Conservation (phyloP, 1,140 invertebrate genomes). For the Euglossa dilemma region DNA sequence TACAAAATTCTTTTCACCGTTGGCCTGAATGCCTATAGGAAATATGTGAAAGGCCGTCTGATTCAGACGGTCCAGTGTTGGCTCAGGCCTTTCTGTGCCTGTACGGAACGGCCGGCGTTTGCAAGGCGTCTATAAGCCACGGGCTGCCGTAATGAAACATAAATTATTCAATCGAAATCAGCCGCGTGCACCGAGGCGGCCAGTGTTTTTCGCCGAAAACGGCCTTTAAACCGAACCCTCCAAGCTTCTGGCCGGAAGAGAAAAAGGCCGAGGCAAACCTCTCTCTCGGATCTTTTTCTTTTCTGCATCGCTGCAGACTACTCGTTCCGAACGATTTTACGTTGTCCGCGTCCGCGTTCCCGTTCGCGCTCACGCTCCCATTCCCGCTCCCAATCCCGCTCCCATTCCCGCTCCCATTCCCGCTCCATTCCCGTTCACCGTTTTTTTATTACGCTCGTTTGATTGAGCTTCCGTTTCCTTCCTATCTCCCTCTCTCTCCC, state of each 20-base stretch:
- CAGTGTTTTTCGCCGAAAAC: constrained; percentile 66
- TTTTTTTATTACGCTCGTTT: constrained; percentile 44
- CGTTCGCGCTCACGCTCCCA: constrained; percentile 55
- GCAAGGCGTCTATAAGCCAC: constrained; percentile 80
- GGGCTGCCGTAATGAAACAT: constrained; percentile 80
- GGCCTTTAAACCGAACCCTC: constrained; percentile 75
- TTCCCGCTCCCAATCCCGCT: constrained; percentile 51
- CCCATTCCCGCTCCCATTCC: constrained; percentile 52
- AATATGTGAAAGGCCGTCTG: constrained; percentile 80
- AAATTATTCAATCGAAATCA: constrained; percentile 83
- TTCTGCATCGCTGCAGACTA: constrained; percentile 51
- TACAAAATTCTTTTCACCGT: constrained; percentile 82
- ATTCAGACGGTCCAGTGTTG: constrained; percentile 74
- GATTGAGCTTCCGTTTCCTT: constrained; percentile 45
- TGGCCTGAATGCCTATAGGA: constrained; percentile 80
- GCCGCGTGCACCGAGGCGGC: constrained; percentile 67
- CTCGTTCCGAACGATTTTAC: constrained; percentile 62
- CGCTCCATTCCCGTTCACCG: constrained; percentile 12
- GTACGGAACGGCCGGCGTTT: constrained; percentile 77
- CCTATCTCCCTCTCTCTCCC: neutral
- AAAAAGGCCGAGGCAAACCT: constrained; percentile 61
- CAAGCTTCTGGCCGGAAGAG: constrained; percentile 63
- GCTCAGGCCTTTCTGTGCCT: constrained; percentile 77
- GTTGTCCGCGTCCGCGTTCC: constrained; percentile 60
- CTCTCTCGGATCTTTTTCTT: constrained; percentile 55